Base-by-base conservation (phyloP, 2,797 vertebrate genomes). In the Oceanodroma leucorhoa region DNA sequence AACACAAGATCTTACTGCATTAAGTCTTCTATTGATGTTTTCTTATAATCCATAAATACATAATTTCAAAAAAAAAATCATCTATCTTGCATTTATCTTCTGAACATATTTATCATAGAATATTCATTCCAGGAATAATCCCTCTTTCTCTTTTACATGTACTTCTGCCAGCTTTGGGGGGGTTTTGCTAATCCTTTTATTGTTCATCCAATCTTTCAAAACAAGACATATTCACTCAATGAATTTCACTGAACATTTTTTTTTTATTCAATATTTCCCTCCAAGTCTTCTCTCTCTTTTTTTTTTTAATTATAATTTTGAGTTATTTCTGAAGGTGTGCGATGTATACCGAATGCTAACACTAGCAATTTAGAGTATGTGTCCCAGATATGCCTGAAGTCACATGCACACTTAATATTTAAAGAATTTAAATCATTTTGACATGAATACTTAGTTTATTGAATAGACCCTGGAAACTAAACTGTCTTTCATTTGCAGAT, bases 161-260 rank as follows among this genome's bases (percentile, higher is more conserved):
- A 88, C 5, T 64, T 55, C 27, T 62, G 11, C 4, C n/a, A 36
- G 24, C 18, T 67, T 57, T 6, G 24, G 5, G 0, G 0, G 2
- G 22, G 36, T 82, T 78, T 85, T 45, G 5, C 11, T 48, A 75
- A 77, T 50, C 0, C 6, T 79, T 62, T 86, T 60, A 32, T 32
- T 72, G 6, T 65, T 86, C 45, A 69, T 15, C 22, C 5, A 76
- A 1, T 60, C 23, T 58, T 84, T 41, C 36, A 81, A 51, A 87
- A 66, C 0, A 24, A 65, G 41, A 70, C 22, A 11, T n/a, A 51
- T 30, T 61, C 0, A 0, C 26, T 69, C 24, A 22, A 36, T 10
- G 1, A 78, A 66, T 72, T 86, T 70, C 58, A 86, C 5, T 16
- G 7, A 86, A 26, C 3, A 7, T 40, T 53, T 64, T 83, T 65